Evolutionary conservation across 2,888 invertebrate genomes (phyloP).

Genomic region (Andrena minutula): DNA sequence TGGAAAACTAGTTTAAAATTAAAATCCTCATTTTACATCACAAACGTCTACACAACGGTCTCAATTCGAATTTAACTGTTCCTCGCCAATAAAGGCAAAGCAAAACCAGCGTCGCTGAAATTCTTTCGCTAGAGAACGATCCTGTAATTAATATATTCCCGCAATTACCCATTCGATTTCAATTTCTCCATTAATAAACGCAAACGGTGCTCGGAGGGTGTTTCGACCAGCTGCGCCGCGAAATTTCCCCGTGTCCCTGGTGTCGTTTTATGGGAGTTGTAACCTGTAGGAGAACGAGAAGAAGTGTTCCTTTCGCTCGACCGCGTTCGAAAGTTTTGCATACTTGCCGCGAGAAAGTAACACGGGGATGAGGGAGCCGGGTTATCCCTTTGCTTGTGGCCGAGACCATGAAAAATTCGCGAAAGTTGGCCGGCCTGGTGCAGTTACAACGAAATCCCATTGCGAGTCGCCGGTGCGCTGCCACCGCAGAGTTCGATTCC

Average conservation of each 20-base stretch:
- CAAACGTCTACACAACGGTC: not conserved
- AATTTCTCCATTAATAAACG: slow-evolving; percentile 41
- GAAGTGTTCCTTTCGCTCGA: not conserved
- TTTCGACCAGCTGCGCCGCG: not conserved
- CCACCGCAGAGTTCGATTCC: slow-evolving; percentile 80
- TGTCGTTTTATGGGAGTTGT: slow-evolving; percentile 4
- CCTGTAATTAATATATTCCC: slow-evolving; percentile 20
- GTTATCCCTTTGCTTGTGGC: slow-evolving; percentile 13
- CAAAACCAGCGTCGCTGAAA: not conserved
- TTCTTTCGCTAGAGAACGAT: not conserved
- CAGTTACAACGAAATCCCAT: slow-evolving; percentile 81
- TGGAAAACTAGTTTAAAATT: too few relatives aligned
- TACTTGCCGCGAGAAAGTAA: not conserved
- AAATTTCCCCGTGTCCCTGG: not conserved
- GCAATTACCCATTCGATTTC: slow-evolving; percentile 26
- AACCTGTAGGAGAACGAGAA: not conserved
- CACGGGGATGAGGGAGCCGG: not conserved
- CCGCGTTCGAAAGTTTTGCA: slow-evolving; percentile 14
- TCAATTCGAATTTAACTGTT: slow-evolving; percentile 6
- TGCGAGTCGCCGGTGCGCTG: slow-evolving; percentile 68
- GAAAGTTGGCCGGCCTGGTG: slow-evolving; percentile 50
- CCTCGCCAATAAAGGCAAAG: not conserved
- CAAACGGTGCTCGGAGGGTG: slow-evolving; percentile 9
- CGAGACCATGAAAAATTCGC: slow-evolving; percentile 45
- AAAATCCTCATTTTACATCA: not conserved